Percentiles rank a stretch among this genome's conserved stretches.
Conservation (phyloP, 2,888 invertebrate species). For the Drosophila quinaria region DNA sequence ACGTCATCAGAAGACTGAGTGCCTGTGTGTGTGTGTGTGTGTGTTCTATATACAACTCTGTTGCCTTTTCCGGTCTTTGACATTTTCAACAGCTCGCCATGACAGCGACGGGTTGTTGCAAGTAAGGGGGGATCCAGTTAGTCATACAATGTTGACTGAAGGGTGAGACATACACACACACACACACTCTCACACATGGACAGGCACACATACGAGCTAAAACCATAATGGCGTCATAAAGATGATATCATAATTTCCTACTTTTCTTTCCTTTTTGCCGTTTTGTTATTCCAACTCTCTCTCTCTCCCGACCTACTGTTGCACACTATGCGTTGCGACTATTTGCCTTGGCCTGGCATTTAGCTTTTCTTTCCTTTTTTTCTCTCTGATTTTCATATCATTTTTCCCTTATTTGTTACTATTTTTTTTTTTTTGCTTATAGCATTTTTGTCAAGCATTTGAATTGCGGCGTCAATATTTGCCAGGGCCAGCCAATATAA, state of each 20-base stretch:
- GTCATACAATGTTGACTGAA: conserved; percentile 60
- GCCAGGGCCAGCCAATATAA: conserved; percentile 43
- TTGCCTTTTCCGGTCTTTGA: conserved; percentile 73
- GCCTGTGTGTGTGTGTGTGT: conserved; percentile 26
- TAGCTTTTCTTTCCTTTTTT: conserved; percentile 30
- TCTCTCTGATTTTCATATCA: conserved; percentile 16
- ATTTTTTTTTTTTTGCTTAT: conserved; percentile 5
- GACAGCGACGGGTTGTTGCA: conserved; percentile 35
- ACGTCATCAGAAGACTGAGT: conserved; percentile 16
- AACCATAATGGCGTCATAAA: conserved; percentile 78
- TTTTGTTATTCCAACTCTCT: conserved; percentile 43
- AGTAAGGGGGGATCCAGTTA: conserved; percentile 35
- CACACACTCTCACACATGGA: conserved; percentile 22
- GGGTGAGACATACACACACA: conserved; percentile 36
- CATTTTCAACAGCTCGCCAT: conserved; percentile 72
- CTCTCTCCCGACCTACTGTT: conserved; percentile 55
- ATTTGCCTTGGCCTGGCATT: conserved; percentile 52
- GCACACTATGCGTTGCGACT: conserved; percentile 47
- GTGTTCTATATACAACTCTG: conserved; percentile 32
- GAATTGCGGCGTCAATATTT: conserved; percentile 69
- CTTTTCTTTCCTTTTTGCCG: conserved; percentile 63
- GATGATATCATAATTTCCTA: conserved; percentile 77
- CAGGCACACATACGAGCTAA: conserved; percentile 27
- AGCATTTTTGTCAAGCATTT: conserved; percentile 61
- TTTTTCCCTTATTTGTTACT: background rate